Conservation (phyloP, 2,888 invertebrate species). For the Leptinotarsa haldemani region DNA sequence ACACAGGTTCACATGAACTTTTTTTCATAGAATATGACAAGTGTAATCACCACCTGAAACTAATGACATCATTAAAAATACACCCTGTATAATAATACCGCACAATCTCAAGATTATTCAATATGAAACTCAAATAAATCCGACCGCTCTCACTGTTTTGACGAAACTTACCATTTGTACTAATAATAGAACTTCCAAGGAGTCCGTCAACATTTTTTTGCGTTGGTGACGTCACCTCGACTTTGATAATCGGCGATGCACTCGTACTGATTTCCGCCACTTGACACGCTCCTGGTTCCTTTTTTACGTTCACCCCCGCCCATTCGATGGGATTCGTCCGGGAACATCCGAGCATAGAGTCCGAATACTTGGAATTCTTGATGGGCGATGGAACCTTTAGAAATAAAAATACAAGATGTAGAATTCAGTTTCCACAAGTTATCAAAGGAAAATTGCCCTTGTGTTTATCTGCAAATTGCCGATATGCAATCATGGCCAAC, state of each 20-base stretch:
- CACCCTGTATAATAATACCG: no score
- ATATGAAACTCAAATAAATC: neutral
- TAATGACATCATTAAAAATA: no score
- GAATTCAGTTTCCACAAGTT: neutral
- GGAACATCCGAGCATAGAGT: constrained; percentile 70
- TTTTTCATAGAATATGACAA: no score
- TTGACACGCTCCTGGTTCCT: constrained; percentile 74
- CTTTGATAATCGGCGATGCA: constrained; percentile 71
- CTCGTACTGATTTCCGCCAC: constrained; percentile 72
- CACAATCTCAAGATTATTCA: no score
- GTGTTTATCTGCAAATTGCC: no score
- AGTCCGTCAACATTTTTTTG: constrained; percentile 66
- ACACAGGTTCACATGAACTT: no score
- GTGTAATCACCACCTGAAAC: no score
- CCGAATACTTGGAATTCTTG: constrained; percentile 50
- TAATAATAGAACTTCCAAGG: constrained; percentile 37
- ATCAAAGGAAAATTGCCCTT: no score
- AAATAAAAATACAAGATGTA: neutral
- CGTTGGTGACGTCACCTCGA: constrained; percentile 76
- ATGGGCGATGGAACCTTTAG: constrained; percentile 40
- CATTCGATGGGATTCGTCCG: constrained; percentile 78
- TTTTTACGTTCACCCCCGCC: constrained; percentile 72
- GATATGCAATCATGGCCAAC: no score
- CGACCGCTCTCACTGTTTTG: neutral
- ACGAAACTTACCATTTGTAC: constrained; percentile 41